Evolutionary conservation across 1,140 invertebrate genomes (phyloP).

Genomic region (Orius insidiosus): DNA sequence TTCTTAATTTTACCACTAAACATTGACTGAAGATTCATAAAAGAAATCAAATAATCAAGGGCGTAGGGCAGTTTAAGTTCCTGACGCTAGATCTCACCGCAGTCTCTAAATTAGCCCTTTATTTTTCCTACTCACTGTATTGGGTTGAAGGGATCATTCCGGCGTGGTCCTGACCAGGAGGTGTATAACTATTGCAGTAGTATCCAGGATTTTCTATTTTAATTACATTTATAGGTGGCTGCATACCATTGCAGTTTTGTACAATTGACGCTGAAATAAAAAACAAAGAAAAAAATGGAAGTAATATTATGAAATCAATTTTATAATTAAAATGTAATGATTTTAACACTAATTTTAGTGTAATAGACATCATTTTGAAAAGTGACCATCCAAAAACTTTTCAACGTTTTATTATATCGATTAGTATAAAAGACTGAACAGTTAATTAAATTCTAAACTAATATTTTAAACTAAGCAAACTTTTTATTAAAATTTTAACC

Average conservation of each 20-base stretch:
- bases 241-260: conserved; percentile 67
- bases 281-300: not conserved
- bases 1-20: not conserved
- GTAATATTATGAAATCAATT: not conserved
- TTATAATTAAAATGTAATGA: not conserved
- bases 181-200: conserved; percentile 83
- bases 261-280: conserved; percentile 75
- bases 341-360: not conserved
- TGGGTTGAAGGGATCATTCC: conserved; percentile 36
- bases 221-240: conserved; percentile 61
- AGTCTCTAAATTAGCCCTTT: not conserved
- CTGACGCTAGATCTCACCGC: conserved; percentile 1
- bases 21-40: not conserved
- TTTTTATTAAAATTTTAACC: no score
- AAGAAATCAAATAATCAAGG: no score
- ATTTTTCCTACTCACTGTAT: conserved; percentile 50
- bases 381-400: no score
- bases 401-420: no score
- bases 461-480: no score
- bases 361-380: no score
- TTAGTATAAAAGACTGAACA: no score
- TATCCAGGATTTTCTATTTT: conserved; percentile 80
- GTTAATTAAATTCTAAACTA: no score
- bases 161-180: conserved; percentile 40
- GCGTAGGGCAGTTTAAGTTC: conserved; percentile 1